Evolutionary conservation across 2,797 vertebrate genomes (phyloP).

Genomic region (Valencia hispanica): DNA sequence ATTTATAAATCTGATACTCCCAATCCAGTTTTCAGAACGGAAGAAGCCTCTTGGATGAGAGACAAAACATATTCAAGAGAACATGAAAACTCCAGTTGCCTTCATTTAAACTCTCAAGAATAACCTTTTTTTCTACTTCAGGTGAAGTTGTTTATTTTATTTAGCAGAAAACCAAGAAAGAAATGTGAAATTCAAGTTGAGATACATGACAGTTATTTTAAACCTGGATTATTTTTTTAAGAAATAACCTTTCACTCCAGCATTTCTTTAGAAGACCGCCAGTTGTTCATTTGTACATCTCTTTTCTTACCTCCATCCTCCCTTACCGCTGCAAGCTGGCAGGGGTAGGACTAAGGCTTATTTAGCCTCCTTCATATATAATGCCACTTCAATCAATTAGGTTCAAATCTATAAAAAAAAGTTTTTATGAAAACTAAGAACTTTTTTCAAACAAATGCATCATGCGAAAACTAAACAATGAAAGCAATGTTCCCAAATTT

Average conservation of each 20-base stretch:
- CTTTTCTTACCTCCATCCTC: constrained; percentile 10
- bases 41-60: too few species aligned
- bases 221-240: neutral
- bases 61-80: too few species aligned
- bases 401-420: too few species aligned
- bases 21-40: too few species aligned
- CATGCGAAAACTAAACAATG: neutral
- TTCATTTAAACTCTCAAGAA: too few species aligned
- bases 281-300: constrained; percentile 23
- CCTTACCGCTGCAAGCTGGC: constrained; percentile 28
- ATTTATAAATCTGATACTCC: too few species aligned
- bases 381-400: constrained; percentile 8
- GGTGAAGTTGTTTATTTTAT: neutral
- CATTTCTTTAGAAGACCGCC: neutral
- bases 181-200: neutral
- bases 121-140: neutral
- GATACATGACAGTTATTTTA: neutral
- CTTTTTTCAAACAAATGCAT: neutral
- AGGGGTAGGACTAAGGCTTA: constrained; percentile 58
- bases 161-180: neutral
- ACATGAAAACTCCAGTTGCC: too few species aligned
- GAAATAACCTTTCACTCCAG: neutral
- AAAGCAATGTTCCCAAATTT: neutral
- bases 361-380: constrained; percentile 42
- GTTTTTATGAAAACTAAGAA: neutral